Conservation (phyloP, 2,797 vertebrate genomes). For the Paramormyrops hopkinsi region DNA sequence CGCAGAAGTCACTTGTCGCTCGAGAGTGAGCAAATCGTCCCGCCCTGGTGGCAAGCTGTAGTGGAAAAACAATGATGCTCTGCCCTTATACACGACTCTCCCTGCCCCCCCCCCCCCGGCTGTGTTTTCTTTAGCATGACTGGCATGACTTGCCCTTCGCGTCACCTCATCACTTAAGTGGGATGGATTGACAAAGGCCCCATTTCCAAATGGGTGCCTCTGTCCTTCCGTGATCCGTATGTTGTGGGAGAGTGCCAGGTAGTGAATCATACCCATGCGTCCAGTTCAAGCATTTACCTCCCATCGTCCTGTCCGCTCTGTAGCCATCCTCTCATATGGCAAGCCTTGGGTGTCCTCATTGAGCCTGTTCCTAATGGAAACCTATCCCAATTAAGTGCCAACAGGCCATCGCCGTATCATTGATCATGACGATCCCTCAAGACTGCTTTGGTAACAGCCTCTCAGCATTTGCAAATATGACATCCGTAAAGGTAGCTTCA, state of each 20-base stretch:
- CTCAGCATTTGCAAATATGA: background rate
- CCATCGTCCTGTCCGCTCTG: background rate
- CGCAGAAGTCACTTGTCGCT: background rate
- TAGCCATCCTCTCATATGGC: background rate
- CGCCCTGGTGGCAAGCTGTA: background rate
- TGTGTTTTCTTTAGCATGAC: background rate
- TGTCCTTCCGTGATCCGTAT: background rate
- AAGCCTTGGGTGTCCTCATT: background rate
- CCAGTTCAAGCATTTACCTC: background rate
- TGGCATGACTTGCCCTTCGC: background rate
- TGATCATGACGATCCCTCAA: background rate
- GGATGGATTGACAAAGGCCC: background rate
- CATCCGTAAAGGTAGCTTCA: background rate
- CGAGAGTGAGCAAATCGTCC: background rate
- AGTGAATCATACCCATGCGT: background rate
- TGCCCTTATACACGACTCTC: background rate
- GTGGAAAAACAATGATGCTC: background rate
- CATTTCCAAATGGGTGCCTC: background rate
- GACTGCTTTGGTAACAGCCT: background rate
- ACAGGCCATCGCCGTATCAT: background rate
- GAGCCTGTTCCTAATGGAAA: background rate
- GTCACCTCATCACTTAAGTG: constrained; percentile 7
- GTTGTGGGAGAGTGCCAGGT: background rate
- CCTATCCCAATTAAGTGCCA: background rate
- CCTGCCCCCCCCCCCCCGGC: no score